Evolutionary conservation across 2,113 vertebrate species (phyloP).

Genomic region (Phasianus colchicus): DNA sequence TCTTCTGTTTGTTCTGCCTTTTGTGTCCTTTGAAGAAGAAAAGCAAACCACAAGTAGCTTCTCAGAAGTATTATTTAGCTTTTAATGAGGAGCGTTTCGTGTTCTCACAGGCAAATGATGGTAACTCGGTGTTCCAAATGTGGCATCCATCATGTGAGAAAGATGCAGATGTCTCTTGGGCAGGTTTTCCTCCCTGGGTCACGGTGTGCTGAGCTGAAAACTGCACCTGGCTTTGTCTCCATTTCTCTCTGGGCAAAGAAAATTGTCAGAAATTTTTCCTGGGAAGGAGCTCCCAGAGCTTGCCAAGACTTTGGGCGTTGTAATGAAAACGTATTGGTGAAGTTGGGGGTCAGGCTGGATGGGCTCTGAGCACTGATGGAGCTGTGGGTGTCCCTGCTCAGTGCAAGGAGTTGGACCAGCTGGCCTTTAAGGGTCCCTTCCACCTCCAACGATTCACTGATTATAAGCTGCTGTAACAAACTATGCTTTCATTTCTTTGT

Average conservation of each 20-base stretch:
- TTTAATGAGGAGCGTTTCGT: background rate
- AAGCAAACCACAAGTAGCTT: background rate
- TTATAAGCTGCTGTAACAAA: background rate
- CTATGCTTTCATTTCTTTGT: background rate
- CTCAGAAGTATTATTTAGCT: background rate
- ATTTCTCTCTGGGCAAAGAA: background rate
- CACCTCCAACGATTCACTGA: too few species aligned
- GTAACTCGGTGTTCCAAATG: background rate
- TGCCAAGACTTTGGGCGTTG: background rate
- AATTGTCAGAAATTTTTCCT: background rate
- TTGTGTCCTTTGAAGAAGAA: background rate
- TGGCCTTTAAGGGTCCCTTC: too few species aligned
- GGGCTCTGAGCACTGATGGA: too few species aligned
- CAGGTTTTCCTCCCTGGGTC: constrained; percentile 19
- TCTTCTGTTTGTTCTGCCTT: background rate
- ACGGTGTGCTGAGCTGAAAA: background rate
- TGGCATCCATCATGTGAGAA: background rate
- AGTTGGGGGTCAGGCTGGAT: too few species aligned
- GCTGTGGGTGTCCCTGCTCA: too few species aligned
- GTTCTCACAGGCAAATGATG: background rate
- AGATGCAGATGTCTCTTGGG: constrained; percentile 25
- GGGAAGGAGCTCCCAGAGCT: background rate
- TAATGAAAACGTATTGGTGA: background rate
- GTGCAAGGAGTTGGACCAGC: too few species aligned
- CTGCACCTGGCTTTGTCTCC: background rate